Conservation (phyloP, 2,888 invertebrate species). For the Apotomis turbidana region DNA sequence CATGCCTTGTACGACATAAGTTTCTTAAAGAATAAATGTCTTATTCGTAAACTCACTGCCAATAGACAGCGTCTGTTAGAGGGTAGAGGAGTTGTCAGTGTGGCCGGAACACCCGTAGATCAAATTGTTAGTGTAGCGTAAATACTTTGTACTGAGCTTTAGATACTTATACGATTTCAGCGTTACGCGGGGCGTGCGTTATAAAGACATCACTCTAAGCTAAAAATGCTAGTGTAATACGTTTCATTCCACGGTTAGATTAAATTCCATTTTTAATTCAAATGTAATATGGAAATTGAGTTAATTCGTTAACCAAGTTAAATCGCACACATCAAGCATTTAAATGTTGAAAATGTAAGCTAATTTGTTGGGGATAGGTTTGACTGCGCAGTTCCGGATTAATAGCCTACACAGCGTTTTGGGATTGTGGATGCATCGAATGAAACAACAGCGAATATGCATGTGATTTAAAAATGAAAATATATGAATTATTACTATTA, state of each 20-base stretch:
- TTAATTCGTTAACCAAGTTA: background rate
- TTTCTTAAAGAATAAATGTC: slow-evolving; percentile 33
- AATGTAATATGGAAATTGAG: background rate
- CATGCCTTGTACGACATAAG: slow-evolving; percentile 38
- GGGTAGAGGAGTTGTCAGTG: slow-evolving; percentile 69
- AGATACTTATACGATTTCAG: slow-evolving; percentile 55
- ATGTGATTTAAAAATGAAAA: too few relatives aligned
- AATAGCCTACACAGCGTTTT: too few relatives aligned
- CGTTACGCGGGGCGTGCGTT: slow-evolving; percentile 47
- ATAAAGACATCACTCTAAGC: slow-evolving; percentile 12
- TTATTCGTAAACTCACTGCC: slow-evolving; percentile 32
- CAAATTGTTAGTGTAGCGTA: slow-evolving; percentile 68
- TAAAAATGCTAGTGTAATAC: too few relatives aligned
- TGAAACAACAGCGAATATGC: too few relatives aligned
- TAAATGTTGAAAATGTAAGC: background rate
- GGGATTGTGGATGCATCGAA: too few relatives aligned
- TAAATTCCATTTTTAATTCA: background rate
- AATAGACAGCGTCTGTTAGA: slow-evolving; percentile 39
- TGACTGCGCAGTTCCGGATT: background rate
- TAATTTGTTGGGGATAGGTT: slow-evolving; percentile 2
- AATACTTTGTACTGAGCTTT: slow-evolving; percentile 68
- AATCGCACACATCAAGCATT: background rate
- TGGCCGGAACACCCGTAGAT: slow-evolving; percentile 65
- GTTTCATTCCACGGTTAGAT: too few relatives aligned
- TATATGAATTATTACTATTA: too few relatives aligned